Conservation (phyloP, 1,140 invertebrate species). For the Scaptomyza hsui region DNA sequence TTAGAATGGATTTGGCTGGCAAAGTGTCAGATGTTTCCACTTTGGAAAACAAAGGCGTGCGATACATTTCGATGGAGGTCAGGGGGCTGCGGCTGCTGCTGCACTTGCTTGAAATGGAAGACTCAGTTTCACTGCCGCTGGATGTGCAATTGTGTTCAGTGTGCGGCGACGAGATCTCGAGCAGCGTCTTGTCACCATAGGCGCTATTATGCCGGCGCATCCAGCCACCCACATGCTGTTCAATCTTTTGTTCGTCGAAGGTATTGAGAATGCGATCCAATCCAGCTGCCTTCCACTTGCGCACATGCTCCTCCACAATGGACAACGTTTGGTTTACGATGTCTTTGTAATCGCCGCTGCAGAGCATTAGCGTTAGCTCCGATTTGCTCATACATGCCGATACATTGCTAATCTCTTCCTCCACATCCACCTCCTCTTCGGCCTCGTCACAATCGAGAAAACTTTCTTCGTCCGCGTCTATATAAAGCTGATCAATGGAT, state of each 20-base stretch:
- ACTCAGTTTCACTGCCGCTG: slow-evolving; percentile 55
- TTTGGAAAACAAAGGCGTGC: slow-evolving; percentile 37
- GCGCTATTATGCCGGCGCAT: slow-evolving; percentile 62
- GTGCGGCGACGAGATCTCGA: neutral
- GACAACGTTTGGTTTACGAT: slow-evolving; percentile 71
- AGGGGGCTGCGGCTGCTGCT: slow-evolving; percentile 35
- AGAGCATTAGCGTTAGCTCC: slow-evolving; percentile 53
- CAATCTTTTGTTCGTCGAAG: slow-evolving; percentile 71
- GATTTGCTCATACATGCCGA: slow-evolving; percentile 36
- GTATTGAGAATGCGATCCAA: slow-evolving; percentile 68
- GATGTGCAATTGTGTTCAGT: neutral
- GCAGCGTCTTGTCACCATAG: slow-evolving; percentile 24
- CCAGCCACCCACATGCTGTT: slow-evolving; percentile 71
- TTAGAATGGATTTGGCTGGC: neutral
- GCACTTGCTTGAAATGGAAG: slow-evolving; percentile 20
- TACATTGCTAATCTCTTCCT: slow-evolving; percentile 31
- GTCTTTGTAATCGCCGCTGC: slow-evolving; percentile 43
- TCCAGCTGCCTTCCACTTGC: slow-evolving; percentile 68
- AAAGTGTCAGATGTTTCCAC: neutral
- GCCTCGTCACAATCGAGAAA: slow-evolving; percentile 25
- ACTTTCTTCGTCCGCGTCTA: slow-evolving; percentile 24
- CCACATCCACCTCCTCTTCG: slow-evolving; percentile 22
- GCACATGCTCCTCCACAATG: slow-evolving; percentile 65
- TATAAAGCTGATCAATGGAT: slow-evolving; percentile 37
- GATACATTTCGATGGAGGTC: slow-evolving; percentile 73